Percentiles rank a stretch among this genome's conserved stretches.
Evolutionary conservation across 2,888 invertebrate species (phyloP).

Genomic region (Unio delphinus): DNA sequence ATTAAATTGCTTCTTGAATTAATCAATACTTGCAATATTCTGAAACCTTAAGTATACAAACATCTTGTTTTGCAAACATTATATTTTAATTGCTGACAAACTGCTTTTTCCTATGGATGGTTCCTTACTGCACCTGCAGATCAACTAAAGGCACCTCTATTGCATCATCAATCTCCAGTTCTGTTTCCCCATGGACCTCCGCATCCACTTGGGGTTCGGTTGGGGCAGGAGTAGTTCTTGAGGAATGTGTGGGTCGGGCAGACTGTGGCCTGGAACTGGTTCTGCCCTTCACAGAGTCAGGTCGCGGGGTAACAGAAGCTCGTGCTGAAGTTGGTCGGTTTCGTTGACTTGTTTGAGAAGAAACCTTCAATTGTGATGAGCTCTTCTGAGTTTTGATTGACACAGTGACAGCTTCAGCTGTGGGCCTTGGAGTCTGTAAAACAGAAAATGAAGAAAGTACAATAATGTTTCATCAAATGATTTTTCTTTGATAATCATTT

Average conservation of each 20-base stretch:
- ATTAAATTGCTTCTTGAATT: too few species aligned
- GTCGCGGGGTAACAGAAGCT: background rate
- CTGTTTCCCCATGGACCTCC: slow-evolving; percentile 3
- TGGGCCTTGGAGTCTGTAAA: slow-evolving; percentile 14
- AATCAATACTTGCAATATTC: too few species aligned
- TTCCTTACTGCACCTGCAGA: too few species aligned
- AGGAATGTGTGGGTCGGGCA: slow-evolving; percentile 15
- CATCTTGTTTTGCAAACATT: too few species aligned
- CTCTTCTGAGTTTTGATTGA: too few species aligned
- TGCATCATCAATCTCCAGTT: background rate
- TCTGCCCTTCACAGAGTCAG: background rate
- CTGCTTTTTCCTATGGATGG: too few species aligned
- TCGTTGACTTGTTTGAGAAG: background rate
- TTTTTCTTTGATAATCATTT: too few species aligned
- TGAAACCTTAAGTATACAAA: too few species aligned
- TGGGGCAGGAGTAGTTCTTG: slow-evolving; percentile 15
- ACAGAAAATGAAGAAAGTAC: slow-evolving; percentile 17
- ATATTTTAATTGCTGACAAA: too few species aligned
- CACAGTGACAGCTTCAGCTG: too few species aligned
- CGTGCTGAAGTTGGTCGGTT: background rate
- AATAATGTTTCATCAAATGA: background rate
- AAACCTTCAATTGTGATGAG: too few species aligned
- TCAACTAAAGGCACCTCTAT: too few species aligned
- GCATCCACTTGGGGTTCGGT: slow-evolving; percentile 9
- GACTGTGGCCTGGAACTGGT: slow-evolving; percentile 17